Evolutionary conservation across 2,797 vertebrate species (phyloP).

Genomic region (Moxostoma hubbsi): DNA sequence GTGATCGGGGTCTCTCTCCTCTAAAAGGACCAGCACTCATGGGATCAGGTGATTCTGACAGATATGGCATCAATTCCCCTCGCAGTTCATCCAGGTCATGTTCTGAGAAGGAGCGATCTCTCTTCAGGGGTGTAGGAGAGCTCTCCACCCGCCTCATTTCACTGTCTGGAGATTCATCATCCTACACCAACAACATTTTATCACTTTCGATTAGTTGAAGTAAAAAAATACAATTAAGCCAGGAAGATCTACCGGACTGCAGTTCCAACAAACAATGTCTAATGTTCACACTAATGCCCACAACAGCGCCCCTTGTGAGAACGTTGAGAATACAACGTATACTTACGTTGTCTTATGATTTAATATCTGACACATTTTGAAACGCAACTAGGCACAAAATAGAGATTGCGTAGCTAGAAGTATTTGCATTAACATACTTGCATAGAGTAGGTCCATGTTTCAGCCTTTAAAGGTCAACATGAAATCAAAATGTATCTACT

Average conservation of each 20-base stretch:
- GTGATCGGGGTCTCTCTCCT: constrained; percentile 76
- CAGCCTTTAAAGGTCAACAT: no score
- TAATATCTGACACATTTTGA: no score
- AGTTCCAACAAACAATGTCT: no score
- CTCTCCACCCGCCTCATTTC: constrained; percentile 74
- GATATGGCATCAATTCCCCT: constrained; percentile 70
- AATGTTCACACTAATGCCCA: no score
- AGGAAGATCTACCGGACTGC: not conserved
- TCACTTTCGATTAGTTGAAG: not conserved
- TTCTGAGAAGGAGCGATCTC: constrained; percentile 95
- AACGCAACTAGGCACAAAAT: no score
- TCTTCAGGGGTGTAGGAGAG: constrained; percentile 78
- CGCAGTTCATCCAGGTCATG: constrained; percentile 88
- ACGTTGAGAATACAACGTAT: no score
- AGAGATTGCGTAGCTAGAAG: no score
- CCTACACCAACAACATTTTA: constrained; percentile 71
- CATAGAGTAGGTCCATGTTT: no score
- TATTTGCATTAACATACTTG: no score
- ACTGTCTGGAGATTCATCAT: constrained; percentile 87
- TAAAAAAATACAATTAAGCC: not conserved
- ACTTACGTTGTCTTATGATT: no score
- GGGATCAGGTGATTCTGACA: constrained; percentile 55
- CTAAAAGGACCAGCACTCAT: constrained; percentile 53
- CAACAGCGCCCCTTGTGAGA: no score
- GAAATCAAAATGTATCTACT: no score